These are phyloP conservation scores for Pao palembangensis DNA, from an alignment of 2,113 vertebrate species.

Conservation along the genomic window DNA sequence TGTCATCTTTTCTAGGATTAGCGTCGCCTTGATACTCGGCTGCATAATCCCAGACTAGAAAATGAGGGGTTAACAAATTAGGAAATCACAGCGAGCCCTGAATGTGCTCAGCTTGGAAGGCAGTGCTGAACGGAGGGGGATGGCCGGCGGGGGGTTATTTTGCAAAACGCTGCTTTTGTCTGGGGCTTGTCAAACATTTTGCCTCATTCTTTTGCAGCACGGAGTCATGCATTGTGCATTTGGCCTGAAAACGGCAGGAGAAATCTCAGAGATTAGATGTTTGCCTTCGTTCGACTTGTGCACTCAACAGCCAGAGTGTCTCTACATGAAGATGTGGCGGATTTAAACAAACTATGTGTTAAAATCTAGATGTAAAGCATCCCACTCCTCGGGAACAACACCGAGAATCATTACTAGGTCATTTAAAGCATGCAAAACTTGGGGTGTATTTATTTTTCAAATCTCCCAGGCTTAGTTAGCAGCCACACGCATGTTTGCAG, in stretches of 20 bases:
- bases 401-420: too few species aligned
- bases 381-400: too few species aligned
- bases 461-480: not conserved
- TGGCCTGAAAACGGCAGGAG: slow-evolving; percentile 43
- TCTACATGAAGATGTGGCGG: too few species aligned
- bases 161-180: slow-evolving; percentile 64
- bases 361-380: too few species aligned
- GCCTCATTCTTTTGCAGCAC: slow-evolving; percentile 55
- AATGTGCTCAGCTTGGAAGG: slow-evolving; percentile 57
- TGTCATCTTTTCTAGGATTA: slow-evolving; percentile 73
- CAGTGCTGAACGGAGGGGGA: slow-evolving; percentile 17
- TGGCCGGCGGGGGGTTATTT: slow-evolving; percentile 29
- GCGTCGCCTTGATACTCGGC: slow-evolving; percentile 69
- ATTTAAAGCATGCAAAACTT: too few species aligned
- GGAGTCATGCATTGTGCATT: slow-evolving; percentile 54
- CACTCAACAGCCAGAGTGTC: too few species aligned
- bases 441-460: too few species aligned
- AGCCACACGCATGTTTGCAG: slow-evolving; percentile 42
- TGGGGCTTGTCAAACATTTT: slow-evolving; percentile 65
- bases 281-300: not conserved
- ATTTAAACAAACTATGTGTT: too few species aligned
- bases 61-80: slow-evolving; percentile 66
- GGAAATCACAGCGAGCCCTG: slow-evolving; percentile 40
- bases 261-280: slow-evolving; percentile 14
- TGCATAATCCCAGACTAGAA: slow-evolving; percentile 62